Evolutionary conservation across 2,113 vertebrate genomes (phyloP).

Genomic region (Vidua macroura): DNA sequence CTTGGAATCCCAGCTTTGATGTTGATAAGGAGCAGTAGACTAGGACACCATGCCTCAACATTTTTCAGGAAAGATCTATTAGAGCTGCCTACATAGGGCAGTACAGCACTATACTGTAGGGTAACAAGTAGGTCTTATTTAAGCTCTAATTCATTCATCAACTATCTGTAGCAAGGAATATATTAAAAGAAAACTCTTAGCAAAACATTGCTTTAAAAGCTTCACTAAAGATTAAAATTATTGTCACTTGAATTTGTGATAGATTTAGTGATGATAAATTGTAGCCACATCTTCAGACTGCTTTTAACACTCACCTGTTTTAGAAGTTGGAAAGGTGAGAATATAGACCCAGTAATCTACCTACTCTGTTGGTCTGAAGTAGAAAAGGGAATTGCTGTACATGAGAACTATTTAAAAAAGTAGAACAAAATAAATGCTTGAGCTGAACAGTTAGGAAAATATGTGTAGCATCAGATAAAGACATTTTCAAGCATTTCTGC

Average conservation of each 20-base stretch:
- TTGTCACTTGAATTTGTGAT: not conserved
- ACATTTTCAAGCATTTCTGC: not conserved
- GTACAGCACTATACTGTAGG: not conserved
- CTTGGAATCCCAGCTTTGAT: not conserved
- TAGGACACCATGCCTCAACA: not conserved
- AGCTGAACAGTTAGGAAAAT: not conserved
- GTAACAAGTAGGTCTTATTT: not conserved
- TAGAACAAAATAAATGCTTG: not conserved
- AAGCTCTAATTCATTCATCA: not conserved
- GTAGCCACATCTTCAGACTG: not conserved
- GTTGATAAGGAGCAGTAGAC: fast-evolving
- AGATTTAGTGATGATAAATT: not conserved
- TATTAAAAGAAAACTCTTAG: not conserved
- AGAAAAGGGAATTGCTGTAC: not conserved
- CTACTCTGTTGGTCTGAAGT: not conserved
- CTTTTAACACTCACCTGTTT: not conserved
- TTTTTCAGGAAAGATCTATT: not conserved
- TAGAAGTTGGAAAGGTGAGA: not conserved
- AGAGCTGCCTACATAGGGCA: not conserved
- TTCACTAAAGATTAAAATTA: not conserved
- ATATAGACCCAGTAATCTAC: not conserved
- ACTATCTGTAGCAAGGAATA: not conserved
- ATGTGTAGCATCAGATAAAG: not conserved
- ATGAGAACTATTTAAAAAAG: not conserved
- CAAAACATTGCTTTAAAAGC: not conserved